Base-by-base conservation (phyloP, 2,113 vertebrate genomes). In the Nesogale talazaci region DNA sequence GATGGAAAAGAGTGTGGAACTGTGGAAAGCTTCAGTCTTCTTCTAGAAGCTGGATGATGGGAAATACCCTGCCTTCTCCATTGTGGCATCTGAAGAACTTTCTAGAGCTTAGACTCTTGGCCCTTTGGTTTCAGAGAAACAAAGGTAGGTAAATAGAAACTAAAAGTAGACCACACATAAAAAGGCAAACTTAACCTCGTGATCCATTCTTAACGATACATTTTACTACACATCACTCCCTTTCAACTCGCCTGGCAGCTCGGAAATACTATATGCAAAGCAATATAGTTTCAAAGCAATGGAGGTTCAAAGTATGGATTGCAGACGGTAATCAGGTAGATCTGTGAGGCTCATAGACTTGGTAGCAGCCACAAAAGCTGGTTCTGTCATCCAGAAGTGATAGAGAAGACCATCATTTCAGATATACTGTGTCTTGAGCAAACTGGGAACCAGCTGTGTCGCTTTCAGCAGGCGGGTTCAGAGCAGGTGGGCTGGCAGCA, bases 401-500 rank as follows among this genome's bases (percentile, higher is more conserved):
- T 59, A 31, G 63, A 91, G 19, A 25, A 57, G 40, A 76, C 63
- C 40, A 14, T 20, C 56, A 59, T 8, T 70, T 89, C 40, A 85
- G 52, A 86, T 75, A 69, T 17, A n/a, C 19, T 67, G 12, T 52
- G 46, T 65, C 17, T 72, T 80, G 61, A 46, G 84, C 36, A 89
- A 19, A 61, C 3, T 76, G 34, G 36, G 12, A 87, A 83, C 75
- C 61, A 93, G 40, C 67, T 88, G 23, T 1, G 3, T 88, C 56
- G 36, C 11, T 42, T 79, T 95, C 31, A 96, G 29, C 89, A 91
- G 42, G 15, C 65, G 78, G 83, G 80, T 57, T 59, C 65, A 17
- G 86, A 95, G 86, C 93, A 95, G 94, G 6, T 78, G 42, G 90
- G 46, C 83, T 93, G 25, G 90, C 90, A 89, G 52, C 78, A 80